A percentile compares a stretch with the other conserved stretches of the same genome.
phyloP scores from a whole-genome alignment of 2,888 invertebrate genomes.

The Luperina testacea region DNA sequence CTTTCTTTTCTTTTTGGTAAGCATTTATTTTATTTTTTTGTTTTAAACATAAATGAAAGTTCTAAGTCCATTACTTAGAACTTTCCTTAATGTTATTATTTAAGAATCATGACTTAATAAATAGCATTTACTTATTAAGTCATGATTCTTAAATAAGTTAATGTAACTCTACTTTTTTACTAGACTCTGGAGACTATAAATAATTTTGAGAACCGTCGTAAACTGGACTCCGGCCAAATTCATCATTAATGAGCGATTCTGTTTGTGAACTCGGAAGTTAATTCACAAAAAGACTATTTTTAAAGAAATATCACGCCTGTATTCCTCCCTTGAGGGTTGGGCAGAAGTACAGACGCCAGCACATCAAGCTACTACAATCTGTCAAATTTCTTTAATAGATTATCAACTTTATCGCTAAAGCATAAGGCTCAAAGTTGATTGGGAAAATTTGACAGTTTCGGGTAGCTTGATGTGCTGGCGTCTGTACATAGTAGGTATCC shows the following conservation, averaged over 20 bases:
- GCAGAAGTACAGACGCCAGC: no score
- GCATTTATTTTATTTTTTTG: no score
- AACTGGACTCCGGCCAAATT: constrained; percentile 30
- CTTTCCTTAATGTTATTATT: no score
- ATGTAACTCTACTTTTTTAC: constrained; percentile 19
- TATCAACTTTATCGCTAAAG: no score
- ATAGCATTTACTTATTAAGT: background rate
- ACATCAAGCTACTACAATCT: no score
- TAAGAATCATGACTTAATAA: no score
- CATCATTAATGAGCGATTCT: constrained; percentile 7
- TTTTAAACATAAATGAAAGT: background rate
- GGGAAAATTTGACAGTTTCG: no score
- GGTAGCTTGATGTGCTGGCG: no score
- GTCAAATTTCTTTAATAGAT: no score
- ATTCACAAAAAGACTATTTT: background rate
- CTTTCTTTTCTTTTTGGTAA: background rate
- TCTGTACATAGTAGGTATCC: no score
- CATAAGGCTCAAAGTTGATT: no score
- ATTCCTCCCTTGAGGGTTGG: background rate
- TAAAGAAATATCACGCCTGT: no score
- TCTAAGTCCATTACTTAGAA: background rate
- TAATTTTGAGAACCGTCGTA: constrained; percentile 27
- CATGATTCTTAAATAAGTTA: constrained; percentile 1
- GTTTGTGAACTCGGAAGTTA: background rate
- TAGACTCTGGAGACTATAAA: constrained; percentile 18